Evolutionary conservation across 53 echinoderm and acorn worm species (phyloP).

Genomic region (Mesocentrotus franciscanus): DNA sequence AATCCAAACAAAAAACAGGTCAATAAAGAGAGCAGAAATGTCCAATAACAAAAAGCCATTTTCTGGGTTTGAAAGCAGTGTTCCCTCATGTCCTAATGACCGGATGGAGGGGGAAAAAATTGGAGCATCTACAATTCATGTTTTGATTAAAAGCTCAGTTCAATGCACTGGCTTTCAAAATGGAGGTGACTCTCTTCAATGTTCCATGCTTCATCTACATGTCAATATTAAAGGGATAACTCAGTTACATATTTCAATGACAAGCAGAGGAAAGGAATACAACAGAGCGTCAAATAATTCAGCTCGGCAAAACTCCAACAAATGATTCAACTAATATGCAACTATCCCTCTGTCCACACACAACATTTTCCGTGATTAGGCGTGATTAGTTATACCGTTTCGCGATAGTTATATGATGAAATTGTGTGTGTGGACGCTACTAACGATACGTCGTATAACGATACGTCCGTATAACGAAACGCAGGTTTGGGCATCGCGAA

Average conservation of each 20-base stretch:
- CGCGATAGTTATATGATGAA: too few relatives aligned
- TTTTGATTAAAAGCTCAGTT: constrained; percentile 7
- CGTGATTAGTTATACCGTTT: too few relatives aligned
- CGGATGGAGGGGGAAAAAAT: background rate
- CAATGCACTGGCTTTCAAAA: constrained; percentile 7
- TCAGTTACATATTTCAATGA: background rate
- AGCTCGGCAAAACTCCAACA: too few relatives aligned
- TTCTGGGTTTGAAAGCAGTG: background rate
- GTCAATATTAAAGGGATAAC: background rate
- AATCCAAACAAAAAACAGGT: background rate
- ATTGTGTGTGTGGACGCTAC: too few relatives aligned
- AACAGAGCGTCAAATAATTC: too few relatives aligned
- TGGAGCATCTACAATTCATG: background rate
- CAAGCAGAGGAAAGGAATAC: too few relatives aligned
- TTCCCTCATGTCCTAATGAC: background rate
- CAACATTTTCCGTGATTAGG: too few relatives aligned
- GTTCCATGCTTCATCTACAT: background rate
- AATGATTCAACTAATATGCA: too few relatives aligned
- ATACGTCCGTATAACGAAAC: too few relatives aligned
- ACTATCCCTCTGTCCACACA: too few relatives aligned
- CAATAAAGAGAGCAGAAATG: background rate
- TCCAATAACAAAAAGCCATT: background rate
- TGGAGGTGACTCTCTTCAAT: background rate
- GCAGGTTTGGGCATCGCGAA: too few relatives aligned
- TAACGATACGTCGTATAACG: too few relatives aligned